phyloP scores from a whole-genome alignment of 2,113 vertebrate species.

The Corythoichthys intestinalis region DNA sequence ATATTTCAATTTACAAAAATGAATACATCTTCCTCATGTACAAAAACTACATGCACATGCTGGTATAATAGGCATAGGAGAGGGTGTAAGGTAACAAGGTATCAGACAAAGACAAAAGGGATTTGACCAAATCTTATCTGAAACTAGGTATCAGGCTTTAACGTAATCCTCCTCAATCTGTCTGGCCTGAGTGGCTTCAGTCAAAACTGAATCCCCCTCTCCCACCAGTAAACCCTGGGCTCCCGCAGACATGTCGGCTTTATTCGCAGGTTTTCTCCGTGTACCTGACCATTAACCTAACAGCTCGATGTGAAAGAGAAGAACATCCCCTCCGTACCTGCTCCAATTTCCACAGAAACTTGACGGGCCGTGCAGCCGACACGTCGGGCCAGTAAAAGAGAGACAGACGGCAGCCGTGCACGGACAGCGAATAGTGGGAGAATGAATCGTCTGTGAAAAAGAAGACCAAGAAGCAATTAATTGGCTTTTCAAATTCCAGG shows the following conservation, averaged over 20 bases:
- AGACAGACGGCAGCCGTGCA: slow-evolving; percentile 92
- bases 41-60: background rate
- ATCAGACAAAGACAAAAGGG: slow-evolving; percentile 29
- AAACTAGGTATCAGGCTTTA: slow-evolving; percentile 51
- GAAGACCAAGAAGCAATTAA: slow-evolving; percentile 9
- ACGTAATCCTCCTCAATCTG: slow-evolving; percentile 56
- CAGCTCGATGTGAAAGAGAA: slow-evolving; percentile 13
- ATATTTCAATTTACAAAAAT: background rate
- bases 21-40: background rate
- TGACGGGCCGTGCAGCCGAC: slow-evolving; percentile 88
- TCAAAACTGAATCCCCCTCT: slow-evolving; percentile 17
- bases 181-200: slow-evolving; percentile 42
- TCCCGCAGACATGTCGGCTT: background rate
- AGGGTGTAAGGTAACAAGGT: slow-evolving; percentile 15
- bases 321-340: slow-evolving; percentile 76
- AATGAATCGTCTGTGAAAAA: slow-evolving; percentile 83
- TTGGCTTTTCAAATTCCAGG: slow-evolving; percentile 8
- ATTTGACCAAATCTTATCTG: slow-evolving; percentile 55
- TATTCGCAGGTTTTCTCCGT: background rate
- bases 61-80: background rate
- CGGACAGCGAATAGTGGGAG: slow-evolving; percentile 91
- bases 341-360: slow-evolving; percentile 97
- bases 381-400: slow-evolving; percentile 96
- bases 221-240: background rate
- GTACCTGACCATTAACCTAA: background rate